These are phyloP conservation scores for Hoplias malabaricus DNA, from an alignment of 2,113 vertebrate genomes.

Conservation along the genomic window DNA sequence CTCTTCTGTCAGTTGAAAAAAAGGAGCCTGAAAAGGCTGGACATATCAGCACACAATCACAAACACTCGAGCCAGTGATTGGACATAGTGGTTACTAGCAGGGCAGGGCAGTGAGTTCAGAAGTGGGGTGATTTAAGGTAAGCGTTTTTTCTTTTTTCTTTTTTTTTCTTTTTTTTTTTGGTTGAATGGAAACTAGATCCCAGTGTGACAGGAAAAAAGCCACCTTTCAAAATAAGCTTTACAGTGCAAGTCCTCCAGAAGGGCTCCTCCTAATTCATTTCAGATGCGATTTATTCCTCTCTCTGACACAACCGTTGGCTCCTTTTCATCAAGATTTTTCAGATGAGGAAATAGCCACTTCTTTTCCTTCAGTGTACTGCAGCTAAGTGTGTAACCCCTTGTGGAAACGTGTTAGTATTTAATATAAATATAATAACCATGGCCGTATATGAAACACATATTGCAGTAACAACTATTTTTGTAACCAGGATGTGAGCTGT, in stretches of 20 bases:
- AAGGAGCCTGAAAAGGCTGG: conserved; percentile 12
- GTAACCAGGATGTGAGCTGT: too few species aligned
- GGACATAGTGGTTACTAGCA: conserved; percentile 11
- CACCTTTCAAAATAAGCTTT: not conserved
- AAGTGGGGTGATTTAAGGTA: conserved; percentile 4
- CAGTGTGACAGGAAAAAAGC: not conserved
- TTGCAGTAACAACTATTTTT: too few species aligned
- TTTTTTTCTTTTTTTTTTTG: too few species aligned
- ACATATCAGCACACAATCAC: not conserved
- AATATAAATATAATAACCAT: too few species aligned
- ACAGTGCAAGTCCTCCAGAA: conserved; percentile 3
- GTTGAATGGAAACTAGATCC: conserved; percentile 13
- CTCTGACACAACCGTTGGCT: not conserved
- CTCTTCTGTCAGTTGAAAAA: conserved; percentile 18
- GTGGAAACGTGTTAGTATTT: too few species aligned
- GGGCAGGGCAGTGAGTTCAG: conserved; percentile 24
- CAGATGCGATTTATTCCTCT: not conserved
- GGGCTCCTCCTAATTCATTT: not conserved
- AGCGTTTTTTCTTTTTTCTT: too few species aligned
- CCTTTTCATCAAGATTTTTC: not conserved
- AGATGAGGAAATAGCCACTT: not conserved
- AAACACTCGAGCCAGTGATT: conserved; percentile 13
- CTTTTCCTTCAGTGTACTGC: not conserved
- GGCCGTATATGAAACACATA: too few species aligned
- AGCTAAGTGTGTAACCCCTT: not conserved